These are phyloP conservation scores for Euura saliciscinereae DNA, from an alignment of 1,140 invertebrate species.

Conservation along the genomic window DNA sequence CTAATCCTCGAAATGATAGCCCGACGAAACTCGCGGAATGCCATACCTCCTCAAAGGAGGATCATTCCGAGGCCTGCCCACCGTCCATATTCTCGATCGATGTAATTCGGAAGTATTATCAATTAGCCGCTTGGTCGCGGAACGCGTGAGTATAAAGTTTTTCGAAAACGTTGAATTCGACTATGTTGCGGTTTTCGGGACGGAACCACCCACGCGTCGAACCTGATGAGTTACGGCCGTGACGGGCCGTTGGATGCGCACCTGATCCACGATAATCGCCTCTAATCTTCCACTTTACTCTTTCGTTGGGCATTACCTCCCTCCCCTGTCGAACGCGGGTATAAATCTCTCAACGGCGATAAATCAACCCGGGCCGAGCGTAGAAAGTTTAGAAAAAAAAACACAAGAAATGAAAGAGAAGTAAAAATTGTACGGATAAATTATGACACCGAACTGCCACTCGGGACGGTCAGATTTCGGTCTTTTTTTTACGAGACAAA, in stretches of 20 bases:
- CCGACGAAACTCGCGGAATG: slow-evolving; percentile 17
- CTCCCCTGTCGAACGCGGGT: not conserved
- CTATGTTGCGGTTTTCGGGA: not conserved
- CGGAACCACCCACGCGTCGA: slow-evolving; percentile 50
- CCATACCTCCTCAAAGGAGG: not conserved
- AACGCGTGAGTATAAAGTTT: not conserved
- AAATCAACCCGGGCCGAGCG: not conserved
- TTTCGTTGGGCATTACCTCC: slow-evolving; percentile 46
- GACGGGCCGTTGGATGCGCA: slow-evolving; percentile 41
- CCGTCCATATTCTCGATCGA: not conserved
- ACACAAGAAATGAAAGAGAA: not conserved
- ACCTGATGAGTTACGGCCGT: slow-evolving; percentile 46
- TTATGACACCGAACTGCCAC: not conserved
- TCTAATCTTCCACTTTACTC: slow-evolving; percentile 61
- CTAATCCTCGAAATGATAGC: slow-evolving; percentile 58
- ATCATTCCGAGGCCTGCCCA: not conserved
- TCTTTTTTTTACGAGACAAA: too few species aligned
- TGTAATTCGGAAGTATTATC: slow-evolving; percentile 5
- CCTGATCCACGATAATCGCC: slow-evolving; percentile 59
- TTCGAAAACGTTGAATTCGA: not conserved
- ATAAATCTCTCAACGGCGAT: not conserved
- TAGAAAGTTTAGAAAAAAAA: slow-evolving; percentile 4
- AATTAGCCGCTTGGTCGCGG: not conserved
- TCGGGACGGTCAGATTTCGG: too few species aligned
- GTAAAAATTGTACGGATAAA: not conserved